Evolutionary conservation across 2,888 invertebrate genomes (phyloP).

Genomic region (Caenorhabditis imperialis): DNA sequence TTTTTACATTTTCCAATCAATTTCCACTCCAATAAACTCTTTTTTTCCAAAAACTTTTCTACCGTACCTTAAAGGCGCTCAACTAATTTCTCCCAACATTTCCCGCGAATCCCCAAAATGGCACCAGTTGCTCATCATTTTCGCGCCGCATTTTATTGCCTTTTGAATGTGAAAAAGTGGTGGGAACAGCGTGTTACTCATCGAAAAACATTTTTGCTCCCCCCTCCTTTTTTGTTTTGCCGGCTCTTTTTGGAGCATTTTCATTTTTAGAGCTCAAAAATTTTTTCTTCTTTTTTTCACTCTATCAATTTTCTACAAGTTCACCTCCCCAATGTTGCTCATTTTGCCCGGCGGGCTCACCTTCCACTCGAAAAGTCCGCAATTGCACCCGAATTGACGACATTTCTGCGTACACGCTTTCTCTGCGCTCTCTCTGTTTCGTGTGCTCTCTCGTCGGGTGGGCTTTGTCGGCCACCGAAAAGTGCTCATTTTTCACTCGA

Average conservation of each 20-base stretch:
- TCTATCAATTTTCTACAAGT: background rate
- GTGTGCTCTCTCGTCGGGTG: background rate
- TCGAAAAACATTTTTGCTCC: background rate
- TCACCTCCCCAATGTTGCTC: no score
- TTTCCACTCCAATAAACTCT: no score
- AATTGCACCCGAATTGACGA: no score
- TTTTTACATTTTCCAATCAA: no score
- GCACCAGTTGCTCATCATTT: no score
- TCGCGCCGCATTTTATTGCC: no score
- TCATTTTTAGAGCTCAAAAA: background rate
- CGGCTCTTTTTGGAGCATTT: background rate
- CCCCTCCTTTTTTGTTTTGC: background rate
- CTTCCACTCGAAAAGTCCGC: no score
- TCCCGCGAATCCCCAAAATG: background rate
- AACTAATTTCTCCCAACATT: background rate
- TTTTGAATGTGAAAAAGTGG: no score
- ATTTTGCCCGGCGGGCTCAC: no score
- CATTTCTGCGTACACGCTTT: no score
- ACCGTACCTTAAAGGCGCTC: conserved; percentile 20
- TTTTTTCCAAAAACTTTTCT: conserved; percentile 1
- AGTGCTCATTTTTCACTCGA: no score
- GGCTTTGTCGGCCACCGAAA: background rate
- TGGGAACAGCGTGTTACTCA: no score
- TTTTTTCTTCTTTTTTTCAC: background rate
- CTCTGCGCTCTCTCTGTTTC: background rate